Evolutionary conservation across 2,797 vertebrate genomes (phyloP).

Genomic region (Astyanax mexicanus): DNA sequence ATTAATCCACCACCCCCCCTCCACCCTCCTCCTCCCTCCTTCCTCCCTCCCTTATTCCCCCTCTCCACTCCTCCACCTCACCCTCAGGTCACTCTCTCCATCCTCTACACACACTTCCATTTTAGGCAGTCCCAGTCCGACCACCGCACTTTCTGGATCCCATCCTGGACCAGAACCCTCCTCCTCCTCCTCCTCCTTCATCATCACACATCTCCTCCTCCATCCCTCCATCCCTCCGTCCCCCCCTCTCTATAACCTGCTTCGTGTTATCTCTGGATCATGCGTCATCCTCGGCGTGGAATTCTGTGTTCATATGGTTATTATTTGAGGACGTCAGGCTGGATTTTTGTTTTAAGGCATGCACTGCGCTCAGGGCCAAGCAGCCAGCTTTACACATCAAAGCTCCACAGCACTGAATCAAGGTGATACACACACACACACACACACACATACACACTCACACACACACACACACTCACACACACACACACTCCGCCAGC

Average conservation of each 20-base stretch:
- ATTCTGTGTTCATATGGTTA: slow-evolving; percentile 96
- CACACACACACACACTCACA: slow-evolving; percentile 35
- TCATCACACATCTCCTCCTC: slow-evolving; percentile 65
- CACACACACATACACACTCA: slow-evolving; percentile 35
- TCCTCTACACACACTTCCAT: slow-evolving; percentile 90
- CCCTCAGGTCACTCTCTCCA: slow-evolving; percentile 87
- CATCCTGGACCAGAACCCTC: slow-evolving; percentile 79
- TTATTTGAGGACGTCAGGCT: slow-evolving; percentile 97
- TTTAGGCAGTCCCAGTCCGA: slow-evolving; percentile 88
- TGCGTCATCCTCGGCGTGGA: slow-evolving; percentile 89
- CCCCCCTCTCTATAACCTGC: slow-evolving; percentile 89
- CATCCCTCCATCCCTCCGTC: no score
- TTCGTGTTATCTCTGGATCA: slow-evolving; percentile 98
- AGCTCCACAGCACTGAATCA: slow-evolving; percentile 93
- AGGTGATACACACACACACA: slow-evolving; percentile 82
- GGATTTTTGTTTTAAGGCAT: slow-evolving; percentile 81
- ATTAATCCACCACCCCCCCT: slow-evolving; percentile 37
- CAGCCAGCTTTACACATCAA: slow-evolving; percentile 92
- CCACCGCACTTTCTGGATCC: slow-evolving; percentile 81
- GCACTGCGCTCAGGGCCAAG: slow-evolving; percentile 87
- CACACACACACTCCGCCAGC: slow-evolving; percentile 40
- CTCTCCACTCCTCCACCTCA: slow-evolving; percentile 78
- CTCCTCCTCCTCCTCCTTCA: slow-evolving; percentile 59
- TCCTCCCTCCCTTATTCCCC: slow-evolving; percentile 67
- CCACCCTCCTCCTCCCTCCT: slow-evolving; percentile 78